Evolutionary conservation across 2,797 vertebrate species (phyloP).

Genomic region (Pseudopleuronectes americanus): DNA sequence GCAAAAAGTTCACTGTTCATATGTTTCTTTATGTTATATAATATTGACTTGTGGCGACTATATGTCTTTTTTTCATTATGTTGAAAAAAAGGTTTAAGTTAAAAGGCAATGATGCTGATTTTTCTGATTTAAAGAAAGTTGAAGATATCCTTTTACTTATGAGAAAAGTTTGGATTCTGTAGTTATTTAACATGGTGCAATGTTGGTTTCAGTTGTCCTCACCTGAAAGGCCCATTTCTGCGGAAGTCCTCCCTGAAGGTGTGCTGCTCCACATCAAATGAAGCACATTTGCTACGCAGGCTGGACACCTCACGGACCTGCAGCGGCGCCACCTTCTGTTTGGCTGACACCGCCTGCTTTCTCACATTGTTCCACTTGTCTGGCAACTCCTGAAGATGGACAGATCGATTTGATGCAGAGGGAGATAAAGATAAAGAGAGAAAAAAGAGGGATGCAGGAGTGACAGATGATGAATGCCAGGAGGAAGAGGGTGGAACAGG

Average conservation of each 20-base stretch:
- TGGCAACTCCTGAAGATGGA: slow-evolving; percentile 87
- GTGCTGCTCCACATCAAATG: slow-evolving; percentile 88
- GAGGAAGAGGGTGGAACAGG: slow-evolving; percentile 18
- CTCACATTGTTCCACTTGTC: slow-evolving; percentile 92
- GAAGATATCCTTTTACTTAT: too few relatives aligned
- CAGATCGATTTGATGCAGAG: slow-evolving; percentile 9
- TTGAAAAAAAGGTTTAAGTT: too few relatives aligned
- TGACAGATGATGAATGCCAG: slow-evolving; percentile 37
- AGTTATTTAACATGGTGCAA: too few relatives aligned
- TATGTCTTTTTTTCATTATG: too few relatives aligned
- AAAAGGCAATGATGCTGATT: too few relatives aligned
- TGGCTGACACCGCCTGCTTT: slow-evolving; percentile 86
- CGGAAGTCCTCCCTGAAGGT: slow-evolving; percentile 87
- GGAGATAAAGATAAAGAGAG: neutral
- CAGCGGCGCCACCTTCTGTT: slow-evolving; percentile 91
- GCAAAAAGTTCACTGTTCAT: neutral
- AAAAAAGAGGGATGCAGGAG: slow-evolving; percentile 8
- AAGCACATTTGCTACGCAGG: slow-evolving; percentile 85
- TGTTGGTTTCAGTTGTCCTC: neutral
- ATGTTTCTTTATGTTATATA: too few relatives aligned
- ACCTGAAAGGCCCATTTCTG: slow-evolving; percentile 91
- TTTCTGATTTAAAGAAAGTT: too few relatives aligned
- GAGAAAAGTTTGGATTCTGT: neutral
- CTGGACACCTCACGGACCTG: slow-evolving; percentile 87
- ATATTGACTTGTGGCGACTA: too few relatives aligned